A percentile compares a stretch with the other conserved stretches of the same genome.
These are phyloP conservation scores for Chelonoidis abingdonii DNA, from an alignment of 2,113 vertebrate genomes.

Conservation along the genomic window DNA sequence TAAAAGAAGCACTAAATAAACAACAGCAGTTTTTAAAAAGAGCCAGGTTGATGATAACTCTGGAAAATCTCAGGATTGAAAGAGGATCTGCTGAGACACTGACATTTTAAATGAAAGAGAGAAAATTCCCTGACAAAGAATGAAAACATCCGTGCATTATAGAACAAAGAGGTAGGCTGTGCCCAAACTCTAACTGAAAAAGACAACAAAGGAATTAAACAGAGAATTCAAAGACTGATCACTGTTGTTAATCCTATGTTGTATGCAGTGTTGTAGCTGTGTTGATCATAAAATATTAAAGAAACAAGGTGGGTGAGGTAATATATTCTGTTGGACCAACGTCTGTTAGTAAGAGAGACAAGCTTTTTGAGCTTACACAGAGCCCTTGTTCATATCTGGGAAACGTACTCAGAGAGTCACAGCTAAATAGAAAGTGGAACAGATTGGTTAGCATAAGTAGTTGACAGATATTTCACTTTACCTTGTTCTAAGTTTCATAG, in stretches of 20 bases:
- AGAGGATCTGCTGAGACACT: background rate
- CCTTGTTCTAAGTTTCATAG: no score
- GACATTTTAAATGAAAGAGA: background rate
- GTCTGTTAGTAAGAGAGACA: background rate
- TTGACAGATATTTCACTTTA: background rate
- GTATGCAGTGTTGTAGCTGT: background rate
- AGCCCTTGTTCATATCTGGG: background rate
- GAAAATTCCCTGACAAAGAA: fast-evolving
- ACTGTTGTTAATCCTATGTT: background rate
- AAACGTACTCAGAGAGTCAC: no score
- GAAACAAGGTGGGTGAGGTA: background rate
- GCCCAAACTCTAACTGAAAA: background rate
- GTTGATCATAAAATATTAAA: background rate
- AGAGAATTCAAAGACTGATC: background rate
- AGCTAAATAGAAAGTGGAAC: background rate
- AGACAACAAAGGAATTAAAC: background rate
- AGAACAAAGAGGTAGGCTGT: background rate
- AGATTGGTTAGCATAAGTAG: background rate
- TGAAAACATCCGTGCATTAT: background rate
- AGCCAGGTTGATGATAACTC: background rate
- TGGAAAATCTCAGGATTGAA: background rate
- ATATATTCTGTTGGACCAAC: background rate
- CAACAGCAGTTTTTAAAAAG: background rate
- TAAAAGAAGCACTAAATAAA: background rate
- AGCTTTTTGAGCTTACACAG: background rate